Conservation (phyloP, 2,113 vertebrate species). For the Etheostoma cragini region DNA sequence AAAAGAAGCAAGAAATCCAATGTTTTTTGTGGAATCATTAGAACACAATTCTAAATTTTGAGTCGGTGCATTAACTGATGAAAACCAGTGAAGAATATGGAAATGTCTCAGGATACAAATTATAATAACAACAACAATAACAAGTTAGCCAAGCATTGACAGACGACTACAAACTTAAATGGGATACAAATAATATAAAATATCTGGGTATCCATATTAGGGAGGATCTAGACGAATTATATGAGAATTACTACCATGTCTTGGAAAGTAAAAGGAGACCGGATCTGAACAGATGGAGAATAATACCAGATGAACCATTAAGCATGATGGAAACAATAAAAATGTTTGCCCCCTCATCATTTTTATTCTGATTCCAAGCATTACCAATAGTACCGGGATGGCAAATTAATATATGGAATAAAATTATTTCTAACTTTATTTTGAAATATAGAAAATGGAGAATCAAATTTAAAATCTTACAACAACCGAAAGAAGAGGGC, state of each 20-base stretch:
- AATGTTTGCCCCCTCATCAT: neutral
- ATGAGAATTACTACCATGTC: neutral
- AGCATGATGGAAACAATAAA: neutral
- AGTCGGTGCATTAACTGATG: neutral
- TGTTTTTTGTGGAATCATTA: neutral
- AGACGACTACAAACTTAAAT: neutral
- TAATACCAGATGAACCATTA: neutral
- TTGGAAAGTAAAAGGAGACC: neutral
- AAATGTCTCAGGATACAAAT: neutral
- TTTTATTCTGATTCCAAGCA: neutral
- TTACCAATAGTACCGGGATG: neutral
- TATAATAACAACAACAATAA: neutral
- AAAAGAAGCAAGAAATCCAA: conserved; percentile 14
- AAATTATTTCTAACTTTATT: neutral
- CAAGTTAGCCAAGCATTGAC: neutral
- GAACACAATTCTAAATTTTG: neutral
- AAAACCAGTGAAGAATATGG: neutral
- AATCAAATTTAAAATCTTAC: neutral
- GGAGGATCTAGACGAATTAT: neutral
- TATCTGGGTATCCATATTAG: neutral
- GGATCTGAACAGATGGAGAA: neutral
- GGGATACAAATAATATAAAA: neutral
- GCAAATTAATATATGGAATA: neutral
- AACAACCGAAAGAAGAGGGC: neutral
- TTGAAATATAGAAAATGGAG: neutral